Conservation (phyloP, 2,113 vertebrate species). For the Toxotes jaculatrix region DNA sequence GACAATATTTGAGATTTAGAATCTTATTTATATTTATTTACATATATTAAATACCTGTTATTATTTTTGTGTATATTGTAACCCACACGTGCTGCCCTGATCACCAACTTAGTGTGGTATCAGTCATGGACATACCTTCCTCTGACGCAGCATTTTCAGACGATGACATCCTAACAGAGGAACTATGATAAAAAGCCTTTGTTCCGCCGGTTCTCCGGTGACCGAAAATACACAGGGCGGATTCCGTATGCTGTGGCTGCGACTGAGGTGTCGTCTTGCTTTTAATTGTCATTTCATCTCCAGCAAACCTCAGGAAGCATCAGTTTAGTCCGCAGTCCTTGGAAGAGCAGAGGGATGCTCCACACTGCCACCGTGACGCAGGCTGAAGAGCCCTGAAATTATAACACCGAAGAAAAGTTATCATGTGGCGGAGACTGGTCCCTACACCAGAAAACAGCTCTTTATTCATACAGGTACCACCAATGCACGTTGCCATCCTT, state of each 20-base stretch:
- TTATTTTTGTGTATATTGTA: background rate
- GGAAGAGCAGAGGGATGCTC: background rate
- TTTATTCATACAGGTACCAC: background rate
- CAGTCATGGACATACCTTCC: slow-evolving; percentile 57
- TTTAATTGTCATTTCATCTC: background rate
- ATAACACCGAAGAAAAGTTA: background rate
- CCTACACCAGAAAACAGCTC: background rate
- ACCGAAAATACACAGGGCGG: background rate
- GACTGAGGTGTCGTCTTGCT: background rate
- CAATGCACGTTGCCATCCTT: background rate
- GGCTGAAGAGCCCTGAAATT: background rate
- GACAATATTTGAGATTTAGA: background rate
- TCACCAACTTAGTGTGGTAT: background rate
- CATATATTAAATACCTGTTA: background rate
- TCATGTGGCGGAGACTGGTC: background rate
- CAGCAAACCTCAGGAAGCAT: background rate
- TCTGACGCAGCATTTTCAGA: slow-evolving; percentile 73
- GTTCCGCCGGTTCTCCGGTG: background rate
- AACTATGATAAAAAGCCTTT: background rate
- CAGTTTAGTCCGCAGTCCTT: background rate
- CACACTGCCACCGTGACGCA: background rate
- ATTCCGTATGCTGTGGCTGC: background rate
- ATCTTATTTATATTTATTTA: background rate
- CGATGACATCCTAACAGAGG: slow-evolving; percentile 62
- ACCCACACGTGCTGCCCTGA: background rate